Conservation (phyloP, 2,113 vertebrate genomes). For the Noturus placidus region DNA sequence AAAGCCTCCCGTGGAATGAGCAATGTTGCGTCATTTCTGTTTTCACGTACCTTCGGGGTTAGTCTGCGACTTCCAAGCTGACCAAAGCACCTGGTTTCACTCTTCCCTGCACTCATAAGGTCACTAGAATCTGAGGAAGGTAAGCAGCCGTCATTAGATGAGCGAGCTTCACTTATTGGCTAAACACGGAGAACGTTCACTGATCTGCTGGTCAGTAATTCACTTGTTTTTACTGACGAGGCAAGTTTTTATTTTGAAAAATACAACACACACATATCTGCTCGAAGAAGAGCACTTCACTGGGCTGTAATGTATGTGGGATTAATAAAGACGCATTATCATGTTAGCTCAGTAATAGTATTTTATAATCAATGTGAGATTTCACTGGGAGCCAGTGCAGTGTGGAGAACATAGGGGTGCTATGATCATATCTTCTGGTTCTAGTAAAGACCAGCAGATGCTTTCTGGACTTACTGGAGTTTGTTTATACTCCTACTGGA, state of each 20-base stretch:
- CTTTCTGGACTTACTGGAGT: too few relatives aligned
- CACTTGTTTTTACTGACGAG: not conserved
- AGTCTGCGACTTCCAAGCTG: not conserved
- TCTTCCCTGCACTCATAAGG: not conserved
- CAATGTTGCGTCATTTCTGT: not conserved
- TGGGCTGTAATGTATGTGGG: too few relatives aligned
- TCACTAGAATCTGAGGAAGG: not conserved
- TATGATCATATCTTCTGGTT: too few relatives aligned
- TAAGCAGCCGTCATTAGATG: not conserved
- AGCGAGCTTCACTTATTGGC: not conserved
- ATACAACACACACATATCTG: too few relatives aligned
- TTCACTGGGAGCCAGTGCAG: too few relatives aligned
- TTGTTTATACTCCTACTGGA: too few relatives aligned
- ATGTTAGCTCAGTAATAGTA: too few relatives aligned
- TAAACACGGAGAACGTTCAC: not conserved
- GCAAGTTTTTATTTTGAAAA: not conserved
- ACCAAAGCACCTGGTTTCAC: fast-evolving
- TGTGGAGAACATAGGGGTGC: too few relatives aligned
- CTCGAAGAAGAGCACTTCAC: too few relatives aligned
- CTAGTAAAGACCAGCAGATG: too few relatives aligned
- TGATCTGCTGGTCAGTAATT: not conserved
- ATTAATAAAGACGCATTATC: too few relatives aligned
- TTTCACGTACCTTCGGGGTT: not conserved
- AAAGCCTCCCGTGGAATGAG: not conserved
- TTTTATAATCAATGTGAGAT: too few relatives aligned